These are phyloP conservation scores for Yponomeuta malinellus DNA, from an alignment of 2,888 invertebrate species.

Conservation along the genomic window DNA sequence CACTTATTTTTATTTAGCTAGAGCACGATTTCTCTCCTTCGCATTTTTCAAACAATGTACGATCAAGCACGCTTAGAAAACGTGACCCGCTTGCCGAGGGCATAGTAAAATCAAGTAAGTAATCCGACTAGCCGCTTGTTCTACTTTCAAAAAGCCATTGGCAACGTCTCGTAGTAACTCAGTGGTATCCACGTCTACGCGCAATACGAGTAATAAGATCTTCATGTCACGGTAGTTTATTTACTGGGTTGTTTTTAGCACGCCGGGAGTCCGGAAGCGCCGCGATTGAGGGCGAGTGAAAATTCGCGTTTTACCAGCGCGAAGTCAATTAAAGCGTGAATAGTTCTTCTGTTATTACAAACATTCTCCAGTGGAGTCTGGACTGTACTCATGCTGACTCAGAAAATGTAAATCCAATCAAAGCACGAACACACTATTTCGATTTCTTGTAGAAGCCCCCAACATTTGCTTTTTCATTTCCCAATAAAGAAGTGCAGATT, in stretches of 20 bases:
- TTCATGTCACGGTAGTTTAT: neutral
- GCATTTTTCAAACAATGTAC: neutral
- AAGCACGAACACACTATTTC: no score
- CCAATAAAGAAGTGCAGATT: no score
- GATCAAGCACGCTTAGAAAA: neutral
- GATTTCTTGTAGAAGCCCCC: no score
- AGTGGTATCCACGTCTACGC: no score
- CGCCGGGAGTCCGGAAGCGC: neutral
- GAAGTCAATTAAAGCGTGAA: neutral
- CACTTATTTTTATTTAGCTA: neutral
- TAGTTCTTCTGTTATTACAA: neutral
- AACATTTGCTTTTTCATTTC: no score
- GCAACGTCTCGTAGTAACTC: no score
- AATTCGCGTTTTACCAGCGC: neutral
- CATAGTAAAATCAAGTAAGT: neutral
- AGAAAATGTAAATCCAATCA: no score
- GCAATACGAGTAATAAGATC: no score
- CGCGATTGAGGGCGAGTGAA: neutral
- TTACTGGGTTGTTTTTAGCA: neutral
- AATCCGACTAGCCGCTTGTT: neutral
- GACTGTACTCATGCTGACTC: no score
- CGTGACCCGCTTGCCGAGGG: neutral
- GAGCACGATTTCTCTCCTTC: neutral
- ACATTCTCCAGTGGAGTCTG: neutral
- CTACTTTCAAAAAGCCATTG: no score